These are phyloP conservation scores for Toxotes chatareus DNA, from an alignment of 2,113 vertebrate species.

Conservation along the genomic window DNA sequence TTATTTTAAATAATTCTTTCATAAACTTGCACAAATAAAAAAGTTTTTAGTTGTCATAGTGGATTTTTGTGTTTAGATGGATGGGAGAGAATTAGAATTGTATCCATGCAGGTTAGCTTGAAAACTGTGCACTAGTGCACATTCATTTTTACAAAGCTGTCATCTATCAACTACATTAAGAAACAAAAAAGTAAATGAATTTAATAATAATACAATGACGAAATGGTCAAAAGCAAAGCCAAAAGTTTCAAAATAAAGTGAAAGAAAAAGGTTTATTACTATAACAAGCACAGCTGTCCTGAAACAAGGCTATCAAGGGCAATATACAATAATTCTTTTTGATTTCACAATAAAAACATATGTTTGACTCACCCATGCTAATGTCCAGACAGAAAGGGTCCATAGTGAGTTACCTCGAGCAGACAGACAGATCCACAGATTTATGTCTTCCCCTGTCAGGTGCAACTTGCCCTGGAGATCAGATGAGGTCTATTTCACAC, in stretches of 20 bases:
- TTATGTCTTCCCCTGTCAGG: slow-evolving; percentile 53
- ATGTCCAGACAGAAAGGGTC: slow-evolving; percentile 80
- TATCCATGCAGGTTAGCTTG: not conserved
- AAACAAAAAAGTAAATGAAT: not conserved
- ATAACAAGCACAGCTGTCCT: not conserved
- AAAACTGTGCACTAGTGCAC: not conserved
- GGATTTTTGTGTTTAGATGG: not conserved
- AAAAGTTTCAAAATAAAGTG: not conserved
- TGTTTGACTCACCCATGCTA: slow-evolving; percentile 73
- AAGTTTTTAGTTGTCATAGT: not conserved
- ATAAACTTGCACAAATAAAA: not conserved
- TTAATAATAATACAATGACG: not conserved
- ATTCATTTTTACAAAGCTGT: not conserved
- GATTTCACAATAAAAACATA: slow-evolving; percentile 26
- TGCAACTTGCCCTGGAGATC: slow-evolving; percentile 62
- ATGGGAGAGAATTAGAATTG: not conserved
- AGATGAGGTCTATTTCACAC: slow-evolving; percentile 49
- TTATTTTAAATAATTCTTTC: not conserved
- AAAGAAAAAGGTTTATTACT: not conserved
- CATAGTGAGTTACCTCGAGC: slow-evolving; percentile 58
- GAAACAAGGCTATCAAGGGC: not conserved
- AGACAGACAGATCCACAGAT: slow-evolving; percentile 55
- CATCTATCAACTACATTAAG: not conserved
- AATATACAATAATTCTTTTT: not conserved
- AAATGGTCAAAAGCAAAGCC: not conserved